Evolutionary conservation across 2,113 vertebrate genomes (phyloP).

Genomic region (Dasyurus viverrinus): DNA sequence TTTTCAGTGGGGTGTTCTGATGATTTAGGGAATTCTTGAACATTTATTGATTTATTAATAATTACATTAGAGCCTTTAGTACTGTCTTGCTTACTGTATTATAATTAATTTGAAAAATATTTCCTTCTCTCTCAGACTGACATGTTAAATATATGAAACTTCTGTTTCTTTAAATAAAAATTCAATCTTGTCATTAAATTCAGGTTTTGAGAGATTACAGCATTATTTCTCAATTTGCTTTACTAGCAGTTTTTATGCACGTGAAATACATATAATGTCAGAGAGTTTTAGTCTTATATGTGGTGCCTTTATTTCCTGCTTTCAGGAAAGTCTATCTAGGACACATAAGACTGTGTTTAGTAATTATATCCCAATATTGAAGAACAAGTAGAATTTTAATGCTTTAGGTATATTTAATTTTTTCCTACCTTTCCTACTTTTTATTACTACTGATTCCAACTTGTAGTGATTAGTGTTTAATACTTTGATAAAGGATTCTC

Average conservation of each 20-base stretch:
- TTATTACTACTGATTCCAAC: background rate
- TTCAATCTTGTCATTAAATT: conserved; percentile 38
- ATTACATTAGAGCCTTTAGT: conserved; percentile 20
- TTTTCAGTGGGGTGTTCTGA: background rate
- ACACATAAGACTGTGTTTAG: rapidly evolving
- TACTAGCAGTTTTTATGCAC: background rate
- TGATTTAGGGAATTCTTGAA: conserved; percentile 31
- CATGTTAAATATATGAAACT: conserved; percentile 62
- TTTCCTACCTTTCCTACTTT: background rate
- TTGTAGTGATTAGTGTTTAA: background rate
- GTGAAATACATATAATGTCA: background rate
- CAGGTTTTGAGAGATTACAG: background rate
- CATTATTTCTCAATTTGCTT: background rate
- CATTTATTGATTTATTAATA: conserved; percentile 65
- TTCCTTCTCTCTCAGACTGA: conserved; percentile 41
- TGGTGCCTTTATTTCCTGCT: background rate
- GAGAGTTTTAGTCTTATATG: rapidly evolving
- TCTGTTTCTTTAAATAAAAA: conserved; percentile 45
- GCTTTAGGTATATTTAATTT: background rate
- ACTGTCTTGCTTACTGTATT: conserved; percentile 43
- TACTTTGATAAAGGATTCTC: background rate
- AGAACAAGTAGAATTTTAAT: background rate
- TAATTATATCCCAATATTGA: background rate
- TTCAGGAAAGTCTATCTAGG: background rate
- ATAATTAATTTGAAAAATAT: conserved; percentile 73